These are phyloP conservation scores for Drosophila tristis DNA, from an alignment of 1,140 invertebrate genomes.

Conservation along the genomic window DNA sequence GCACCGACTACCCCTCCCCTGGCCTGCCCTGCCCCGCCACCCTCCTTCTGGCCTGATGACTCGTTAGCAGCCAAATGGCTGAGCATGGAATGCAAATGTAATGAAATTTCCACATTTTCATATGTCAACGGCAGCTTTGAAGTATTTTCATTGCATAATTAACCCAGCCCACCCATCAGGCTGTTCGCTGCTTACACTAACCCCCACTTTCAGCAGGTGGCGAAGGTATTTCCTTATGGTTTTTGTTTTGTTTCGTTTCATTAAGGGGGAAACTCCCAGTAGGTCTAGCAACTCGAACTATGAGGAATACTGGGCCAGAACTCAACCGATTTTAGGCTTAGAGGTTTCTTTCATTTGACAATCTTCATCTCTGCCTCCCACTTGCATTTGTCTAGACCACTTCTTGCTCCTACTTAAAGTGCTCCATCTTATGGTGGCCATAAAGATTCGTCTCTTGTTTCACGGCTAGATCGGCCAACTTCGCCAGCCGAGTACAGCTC, in stretches of 20 bases:
- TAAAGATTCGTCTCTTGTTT: slow-evolving; percentile 46
- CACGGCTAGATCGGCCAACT: background rate
- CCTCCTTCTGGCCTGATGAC: background rate
- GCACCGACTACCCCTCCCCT: slow-evolving; percentile 29
- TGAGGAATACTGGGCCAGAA: no score
- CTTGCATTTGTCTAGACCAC: background rate
- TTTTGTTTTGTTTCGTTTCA: background rate
- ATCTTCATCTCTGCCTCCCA: background rate
- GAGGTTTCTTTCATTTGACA: background rate
- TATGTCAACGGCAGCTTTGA: slow-evolving; percentile 61
- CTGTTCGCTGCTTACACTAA: background rate
- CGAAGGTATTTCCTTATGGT: background rate
- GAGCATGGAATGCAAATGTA: slow-evolving; percentile 56
- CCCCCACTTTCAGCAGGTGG: slow-evolving; percentile 10
- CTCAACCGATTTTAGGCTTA: no score
- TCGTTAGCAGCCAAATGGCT: slow-evolving; percentile 22
- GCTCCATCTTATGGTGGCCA: slow-evolving; percentile 13
- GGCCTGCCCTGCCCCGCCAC: no score
- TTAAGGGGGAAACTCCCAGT: background rate
- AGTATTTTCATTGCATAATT: slow-evolving; percentile 80
- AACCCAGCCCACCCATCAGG: slow-evolving; percentile 41
- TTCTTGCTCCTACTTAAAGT: slow-evolving; percentile 9
- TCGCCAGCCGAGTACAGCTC: slow-evolving; percentile 21
- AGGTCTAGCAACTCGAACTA: no score
- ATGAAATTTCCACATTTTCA: slow-evolving; percentile 74